Base-by-base conservation (phyloP, 2,888 invertebrate genomes). In the Stramonita haemastoma region DNA sequence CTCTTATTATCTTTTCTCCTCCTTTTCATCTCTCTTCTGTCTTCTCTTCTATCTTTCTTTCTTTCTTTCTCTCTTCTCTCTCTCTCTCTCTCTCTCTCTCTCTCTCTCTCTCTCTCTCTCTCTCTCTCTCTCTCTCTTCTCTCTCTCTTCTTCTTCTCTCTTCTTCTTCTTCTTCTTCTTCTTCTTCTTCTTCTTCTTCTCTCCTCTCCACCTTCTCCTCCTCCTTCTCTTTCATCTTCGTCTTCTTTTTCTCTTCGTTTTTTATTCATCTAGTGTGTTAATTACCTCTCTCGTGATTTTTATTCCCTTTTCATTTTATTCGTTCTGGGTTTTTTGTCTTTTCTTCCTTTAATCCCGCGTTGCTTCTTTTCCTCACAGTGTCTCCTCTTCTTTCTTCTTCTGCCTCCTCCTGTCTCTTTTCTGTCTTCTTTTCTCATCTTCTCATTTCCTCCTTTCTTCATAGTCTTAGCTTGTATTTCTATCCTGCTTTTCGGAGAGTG, bases 341-440 rank as follows among this genome's bases (percentile, higher is more conserved):
- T 66, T 2, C n/a, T 22, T 77, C 77, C n/a, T 13, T 77, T n/a
- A 2, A n/a, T 77, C 77, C n/a, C 26, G 8, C 11, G 4, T n/a
- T 77, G 17, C n/a, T 13, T 77, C 77, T 77, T 13, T 77, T n/a
- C 13, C 77, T 29, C 77, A n/a, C 29, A 13, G 13, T n/a, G 26
- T 77, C 29, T 77, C 29, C n/a, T 29, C n/a, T n/a, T 77, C 77
- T 77, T n/a, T 77, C 77, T 46, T 77, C 77, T 77, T n/a, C 66
- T 6, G 17, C 66, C 66, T 66, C 66, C 66, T 26, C 66, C 4
- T 6, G 19, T 77, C 77, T 77, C 77, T 17, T n/a, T 34, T 81
- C 81, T 81, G 29, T 81, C 81, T 81, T 29, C 34, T 34, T 81
- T 29, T 34, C 81, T 81, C 81, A 32, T 17, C 34, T 29, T 81